Conservation (phyloP, 2,888 invertebrate genomes). For the Flexamia atlantica region DNA sequence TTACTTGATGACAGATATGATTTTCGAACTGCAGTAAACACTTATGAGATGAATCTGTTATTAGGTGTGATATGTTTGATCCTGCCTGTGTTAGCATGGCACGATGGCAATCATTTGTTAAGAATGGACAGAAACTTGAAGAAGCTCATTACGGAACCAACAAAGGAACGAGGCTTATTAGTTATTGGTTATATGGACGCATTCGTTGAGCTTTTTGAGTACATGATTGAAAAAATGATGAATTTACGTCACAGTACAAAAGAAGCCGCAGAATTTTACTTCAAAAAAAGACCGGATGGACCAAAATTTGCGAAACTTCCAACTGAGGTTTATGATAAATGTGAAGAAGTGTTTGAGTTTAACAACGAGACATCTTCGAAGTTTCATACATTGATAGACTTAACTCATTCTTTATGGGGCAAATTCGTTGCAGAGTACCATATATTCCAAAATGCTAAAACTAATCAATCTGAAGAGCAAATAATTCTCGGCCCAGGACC, state of each 20-base stretch:
- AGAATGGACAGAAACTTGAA: constrained; percentile 50
- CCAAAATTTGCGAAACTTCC: constrained; percentile 43
- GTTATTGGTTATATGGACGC: constrained; percentile 46
- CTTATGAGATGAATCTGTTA: constrained; percentile 26
- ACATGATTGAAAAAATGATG: constrained; percentile 38
- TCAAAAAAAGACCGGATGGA: constrained; percentile 32
- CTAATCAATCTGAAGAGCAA: constrained; percentile 45
- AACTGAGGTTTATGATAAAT: constrained; percentile 16
- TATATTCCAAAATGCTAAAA: constrained; percentile 13
- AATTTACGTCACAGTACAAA: constrained; percentile 30
- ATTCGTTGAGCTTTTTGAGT: constrained; percentile 44
- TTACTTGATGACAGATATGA: not conserved
- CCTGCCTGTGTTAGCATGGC: constrained; percentile 37
- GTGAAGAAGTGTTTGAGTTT: constrained; percentile 49
- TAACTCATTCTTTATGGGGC: constrained; percentile 29
- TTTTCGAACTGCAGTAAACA: not conserved
- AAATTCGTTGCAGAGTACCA: constrained; percentile 38
- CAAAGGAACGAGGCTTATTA: constrained; percentile 7
- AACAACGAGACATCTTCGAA: constrained; percentile 41
- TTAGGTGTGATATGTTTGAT: not conserved
- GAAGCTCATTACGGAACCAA: constrained; percentile 24
- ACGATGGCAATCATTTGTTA: constrained; percentile 43
- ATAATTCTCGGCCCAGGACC: constrained; percentile 41
- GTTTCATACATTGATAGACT: constrained; percentile 8
- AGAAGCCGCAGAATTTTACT: constrained; percentile 35